Base-by-base conservation (phyloP, 2,113 vertebrate genomes). In the Fulmarus glacialis region DNA sequence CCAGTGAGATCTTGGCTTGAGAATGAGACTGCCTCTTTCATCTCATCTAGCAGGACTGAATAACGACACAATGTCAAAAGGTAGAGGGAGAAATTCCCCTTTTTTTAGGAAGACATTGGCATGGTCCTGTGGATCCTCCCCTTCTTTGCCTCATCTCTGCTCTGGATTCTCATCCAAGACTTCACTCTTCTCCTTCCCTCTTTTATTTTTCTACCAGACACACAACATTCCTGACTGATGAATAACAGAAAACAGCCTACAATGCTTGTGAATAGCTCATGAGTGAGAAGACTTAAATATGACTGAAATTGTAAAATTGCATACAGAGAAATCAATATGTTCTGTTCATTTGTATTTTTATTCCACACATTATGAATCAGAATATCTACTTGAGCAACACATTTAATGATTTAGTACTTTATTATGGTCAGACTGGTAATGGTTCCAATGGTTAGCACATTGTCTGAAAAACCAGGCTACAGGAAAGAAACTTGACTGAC, bases 61-160 rank as follows among this genome's bases (percentile, higher is more conserved):
- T 36, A 59, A 36, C 0, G 14, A 22, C 1, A 12, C 0, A 1
- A 4, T 63, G 88, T 85, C 38, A 45, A 88, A 73, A 55, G 23
- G 16, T 1, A 2, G 0, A 73, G 16, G 27, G n/a, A 68, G 17
- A 77, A 85, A 63, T 58, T 20, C 2, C 4, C 9, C 1, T 1
- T 15, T 68, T 7, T n/a, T 15, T 14, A 27, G 34, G 27, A 55
- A 52, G 38, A 63, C 5, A 21, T 24, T 75, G 18, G 8, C 32
- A 34, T 36, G 15, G 13, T 60, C n/a, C 13, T 74, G 40, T 30
- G 24, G 5, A 9, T 63, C 19, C 22, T 85, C 19, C 29, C 12
- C 4, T 47, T 77, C 19, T 59, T 89, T 68, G 0, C 3, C 36
- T 70, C 26, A 13, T 20, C 29, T 86, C 36, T 55, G 14, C 18